These are phyloP conservation scores for Petrolisthes cinctipes DNA, from an alignment of 2,888 invertebrate genomes.

Conservation along the genomic window DNA sequence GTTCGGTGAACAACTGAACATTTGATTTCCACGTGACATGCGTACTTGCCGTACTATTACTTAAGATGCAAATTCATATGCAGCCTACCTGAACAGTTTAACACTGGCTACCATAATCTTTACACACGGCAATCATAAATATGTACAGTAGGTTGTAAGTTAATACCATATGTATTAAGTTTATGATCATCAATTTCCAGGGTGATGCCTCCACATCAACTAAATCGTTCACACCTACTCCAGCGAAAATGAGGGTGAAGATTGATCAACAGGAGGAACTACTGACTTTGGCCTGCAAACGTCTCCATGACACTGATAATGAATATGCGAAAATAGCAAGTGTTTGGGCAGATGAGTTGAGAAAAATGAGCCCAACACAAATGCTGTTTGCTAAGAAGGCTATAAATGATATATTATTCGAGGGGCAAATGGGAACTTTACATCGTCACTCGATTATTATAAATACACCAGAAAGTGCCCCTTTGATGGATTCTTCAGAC, in stretches of 20 bases:
- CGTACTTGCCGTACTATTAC: constrained; percentile 44
- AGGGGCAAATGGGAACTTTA: constrained; percentile 46
- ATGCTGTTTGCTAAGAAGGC: constrained; percentile 35
- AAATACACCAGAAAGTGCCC: constrained; percentile 42
- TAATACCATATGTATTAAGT: constrained; percentile 12
- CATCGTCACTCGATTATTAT: constrained; percentile 34
- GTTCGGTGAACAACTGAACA: constrained; percentile 49
- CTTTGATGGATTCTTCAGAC: constrained; percentile 33
- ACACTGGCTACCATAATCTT: constrained; percentile 20
- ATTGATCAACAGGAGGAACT: constrained; percentile 33
- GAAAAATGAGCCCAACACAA: constrained; percentile 44
- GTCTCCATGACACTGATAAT: constrained; percentile 29
- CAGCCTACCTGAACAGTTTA: no score
- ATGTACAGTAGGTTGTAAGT: constrained; percentile 24
- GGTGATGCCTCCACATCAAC: constrained; percentile 44
- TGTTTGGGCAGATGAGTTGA: constrained; percentile 41
- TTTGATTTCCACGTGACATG: constrained; percentile 35
- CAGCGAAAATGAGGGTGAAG: constrained; percentile 34
- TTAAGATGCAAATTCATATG: constrained; percentile 21
- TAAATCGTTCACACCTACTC: constrained; percentile 19
- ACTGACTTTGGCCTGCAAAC: constrained; percentile 33
- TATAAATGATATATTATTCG: constrained; percentile 38
- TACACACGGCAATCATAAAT: constrained; percentile 7
- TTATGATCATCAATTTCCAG: constrained; percentile 39
- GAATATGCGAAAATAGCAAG: constrained; percentile 42